phyloP scores from a whole-genome alignment of 2,888 invertebrate species.

The Hydrotaea cyrtoneurina region DNA sequence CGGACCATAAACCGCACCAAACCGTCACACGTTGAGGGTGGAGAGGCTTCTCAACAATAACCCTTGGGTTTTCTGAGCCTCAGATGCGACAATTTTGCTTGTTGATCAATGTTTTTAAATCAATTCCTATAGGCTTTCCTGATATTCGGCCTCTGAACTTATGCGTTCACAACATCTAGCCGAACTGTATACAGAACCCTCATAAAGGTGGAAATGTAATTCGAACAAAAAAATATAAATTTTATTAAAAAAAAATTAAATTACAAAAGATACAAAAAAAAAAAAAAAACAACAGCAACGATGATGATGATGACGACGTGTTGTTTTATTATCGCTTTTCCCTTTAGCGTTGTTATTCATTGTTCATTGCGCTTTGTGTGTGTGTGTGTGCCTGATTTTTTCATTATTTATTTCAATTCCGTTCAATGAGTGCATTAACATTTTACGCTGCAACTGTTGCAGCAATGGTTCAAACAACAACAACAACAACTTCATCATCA shows the following conservation, averaged over 20 bases:
- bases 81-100: no score
- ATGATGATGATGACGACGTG: no score
- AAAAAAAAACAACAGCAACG: neutral
- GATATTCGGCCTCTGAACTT: no score
- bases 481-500: neutral
- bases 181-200: neutral
- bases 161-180: no score
- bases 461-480: constrained; percentile 18
- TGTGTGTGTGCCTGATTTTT: no score
- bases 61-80: no score
- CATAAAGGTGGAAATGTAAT: neutral
- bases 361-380: constrained; percentile 22
- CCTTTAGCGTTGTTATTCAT: neutral
- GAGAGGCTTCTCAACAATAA: no score
- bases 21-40: no score
- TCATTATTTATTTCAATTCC: constrained; percentile 51
- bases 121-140: no score
- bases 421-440: constrained; percentile 64
- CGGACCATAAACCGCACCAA: no score
- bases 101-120: no score
- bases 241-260: neutral
- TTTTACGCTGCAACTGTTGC: constrained; percentile 59
- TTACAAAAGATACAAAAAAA: neutral
- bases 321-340: no score
- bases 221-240: constrained; percentile 1